phyloP scores from a whole-genome alignment of 2,888 invertebrate species.

The Pegoplata infirma region DNA sequence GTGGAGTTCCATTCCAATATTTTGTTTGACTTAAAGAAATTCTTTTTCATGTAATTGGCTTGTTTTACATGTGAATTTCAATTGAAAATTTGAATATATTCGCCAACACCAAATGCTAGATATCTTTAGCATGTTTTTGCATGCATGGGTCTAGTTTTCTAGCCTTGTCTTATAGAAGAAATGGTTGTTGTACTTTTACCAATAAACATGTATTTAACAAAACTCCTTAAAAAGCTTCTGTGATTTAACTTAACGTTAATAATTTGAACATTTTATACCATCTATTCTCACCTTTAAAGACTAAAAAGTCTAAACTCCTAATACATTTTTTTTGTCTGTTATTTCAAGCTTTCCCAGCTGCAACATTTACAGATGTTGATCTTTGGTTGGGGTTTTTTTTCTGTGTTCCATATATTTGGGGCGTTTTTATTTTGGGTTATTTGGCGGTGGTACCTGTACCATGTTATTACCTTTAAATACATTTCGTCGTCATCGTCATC shows the following conservation, averaged over 20 bases:
- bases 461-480: slow-evolving; percentile 70
- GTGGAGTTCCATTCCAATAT: slow-evolving; percentile 29
- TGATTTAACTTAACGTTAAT: slow-evolving; percentile 54
- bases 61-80: slow-evolving; percentile 62
- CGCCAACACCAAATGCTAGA: not conserved
- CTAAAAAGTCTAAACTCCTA: slow-evolving; percentile 44
- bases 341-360: slow-evolving; percentile 60
- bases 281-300: slow-evolving; percentile 60
- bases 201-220: slow-evolving; percentile 28
- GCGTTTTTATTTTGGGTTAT: slow-evolving; percentile 66
- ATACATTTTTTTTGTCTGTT: slow-evolving; percentile 21
- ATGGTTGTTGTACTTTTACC: slow-evolving; percentile 32
- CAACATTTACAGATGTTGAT: slow-evolving; percentile 53
- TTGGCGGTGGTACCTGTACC: slow-evolving; percentile 65
- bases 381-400: slow-evolving; percentile 42
- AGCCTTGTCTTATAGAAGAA: too few species aligned
- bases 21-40: slow-evolving; percentile 47
- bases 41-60: slow-evolving; percentile 63
- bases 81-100: slow-evolving; percentile 52
- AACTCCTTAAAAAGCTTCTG: slow-evolving; percentile 44
- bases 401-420: slow-evolving; percentile 69
- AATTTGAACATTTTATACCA: slow-evolving; percentile 44
- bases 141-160: not conserved
- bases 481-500: slow-evolving; percentile 62
- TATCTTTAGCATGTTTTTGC: slow-evolving; percentile 42